These are phyloP conservation scores for Lasioglossum calceatum DNA, from an alignment of 2,888 invertebrate species.

Conservation along the genomic window DNA sequence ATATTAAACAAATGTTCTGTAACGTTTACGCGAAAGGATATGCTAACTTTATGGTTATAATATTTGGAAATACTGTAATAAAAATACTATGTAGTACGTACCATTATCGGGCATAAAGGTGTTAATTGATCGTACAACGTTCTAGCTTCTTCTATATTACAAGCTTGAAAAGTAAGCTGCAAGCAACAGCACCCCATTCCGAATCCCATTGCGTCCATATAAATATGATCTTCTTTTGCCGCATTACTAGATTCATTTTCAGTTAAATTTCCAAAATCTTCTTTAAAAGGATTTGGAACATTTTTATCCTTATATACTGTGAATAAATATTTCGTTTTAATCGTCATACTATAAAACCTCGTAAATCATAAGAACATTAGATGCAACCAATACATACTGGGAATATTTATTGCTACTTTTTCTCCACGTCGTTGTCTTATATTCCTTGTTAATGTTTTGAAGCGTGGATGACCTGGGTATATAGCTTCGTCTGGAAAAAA, in stretches of 20 bases:
- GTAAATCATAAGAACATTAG: background rate
- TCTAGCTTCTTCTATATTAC: slow-evolving; percentile 97
- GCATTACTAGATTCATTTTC: slow-evolving; percentile 89
- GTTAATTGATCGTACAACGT: slow-evolving; percentile 98
- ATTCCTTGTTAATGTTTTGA: slow-evolving; percentile 96
- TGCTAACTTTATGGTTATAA: slow-evolving; percentile 53
- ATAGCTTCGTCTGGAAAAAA: slow-evolving; percentile 98
- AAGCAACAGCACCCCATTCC: slow-evolving; percentile 99
- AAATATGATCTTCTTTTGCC: slow-evolving; percentile 95
- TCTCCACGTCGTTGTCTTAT: slow-evolving; percentile 96
- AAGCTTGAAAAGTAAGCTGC: slow-evolving; percentile 98
- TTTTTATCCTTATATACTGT: slow-evolving; percentile 95
- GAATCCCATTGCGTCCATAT: slow-evolving; percentile 99
- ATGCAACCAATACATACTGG: slow-evolving; percentile 88
- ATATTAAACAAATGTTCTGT: slow-evolving; percentile 74
- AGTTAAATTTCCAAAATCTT: slow-evolving; percentile 86
- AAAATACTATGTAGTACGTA: slow-evolving; percentile 77
- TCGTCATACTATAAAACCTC: background rate
- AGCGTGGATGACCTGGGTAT: slow-evolving; percentile 97
- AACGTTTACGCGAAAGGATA: slow-evolving; percentile 59
- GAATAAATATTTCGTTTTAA: slow-evolving; percentile 66
- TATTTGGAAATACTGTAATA: slow-evolving; percentile 7
- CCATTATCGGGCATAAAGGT: slow-evolving; percentile 98
- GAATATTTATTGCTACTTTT: slow-evolving; percentile 98
- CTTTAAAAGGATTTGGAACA: slow-evolving; percentile 92